These are phyloP conservation scores for Carterocephalus palaemon DNA, from an alignment of 2,888 invertebrate genomes.

Conservation along the genomic window DNA sequence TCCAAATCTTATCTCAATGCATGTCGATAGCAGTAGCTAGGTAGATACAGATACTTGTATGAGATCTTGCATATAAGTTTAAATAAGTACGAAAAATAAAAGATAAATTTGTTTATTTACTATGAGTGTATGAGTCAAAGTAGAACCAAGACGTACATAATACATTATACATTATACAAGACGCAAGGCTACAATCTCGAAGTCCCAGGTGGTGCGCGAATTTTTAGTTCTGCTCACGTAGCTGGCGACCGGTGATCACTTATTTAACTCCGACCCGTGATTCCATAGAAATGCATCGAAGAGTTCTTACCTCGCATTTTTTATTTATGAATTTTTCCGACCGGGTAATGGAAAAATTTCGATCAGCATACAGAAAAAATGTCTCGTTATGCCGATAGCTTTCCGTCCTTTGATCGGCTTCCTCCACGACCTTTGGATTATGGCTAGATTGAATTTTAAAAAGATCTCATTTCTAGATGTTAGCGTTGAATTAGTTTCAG, in stretches of 20 bases:
- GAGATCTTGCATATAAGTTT: no score
- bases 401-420: conserved; percentile 45
- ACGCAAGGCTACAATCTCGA: conserved; percentile 26
- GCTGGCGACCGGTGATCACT: conserved; percentile 67
- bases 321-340: conserved; percentile 71
- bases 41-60: no score
- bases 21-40: no score
- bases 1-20: no score
- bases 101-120: no score
- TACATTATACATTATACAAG: no score
- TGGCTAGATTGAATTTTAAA: conserved; percentile 54
- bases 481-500: conserved; percentile 16
- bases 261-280: conserved; percentile 74
- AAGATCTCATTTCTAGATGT: conserved; percentile 34
- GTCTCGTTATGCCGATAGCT: conserved; percentile 51
- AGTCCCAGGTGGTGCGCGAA: conserved; percentile 48
- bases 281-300: conserved; percentile 66
- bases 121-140: no score
- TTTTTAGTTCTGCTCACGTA: conserved; percentile 61
- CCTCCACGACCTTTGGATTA: conserved; percentile 47
- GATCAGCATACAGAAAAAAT: conserved; percentile 66
- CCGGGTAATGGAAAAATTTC: conserved; percentile 68
- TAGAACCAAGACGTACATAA: no score
- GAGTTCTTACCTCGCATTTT: conserved; percentile 61
- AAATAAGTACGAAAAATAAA: no score